These are phyloP conservation scores for Drosophila mayri DNA, from an alignment of 1,140 invertebrate genomes.

Conservation along the genomic window DNA sequence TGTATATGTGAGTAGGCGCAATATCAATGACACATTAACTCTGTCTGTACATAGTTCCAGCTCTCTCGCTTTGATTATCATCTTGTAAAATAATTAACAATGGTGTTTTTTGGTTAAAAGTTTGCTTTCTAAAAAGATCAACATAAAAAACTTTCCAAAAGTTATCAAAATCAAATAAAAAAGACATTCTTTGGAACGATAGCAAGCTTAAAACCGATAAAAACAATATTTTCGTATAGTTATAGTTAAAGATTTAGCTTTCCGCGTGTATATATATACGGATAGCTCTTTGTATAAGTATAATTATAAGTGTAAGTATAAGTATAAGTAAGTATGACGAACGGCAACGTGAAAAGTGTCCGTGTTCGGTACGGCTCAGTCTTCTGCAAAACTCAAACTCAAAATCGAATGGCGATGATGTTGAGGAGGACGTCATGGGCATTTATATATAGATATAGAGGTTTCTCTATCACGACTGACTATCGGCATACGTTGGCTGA, in stretches of 20 bases:
- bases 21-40: conserved; percentile 62
- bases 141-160: conserved; percentile 50
- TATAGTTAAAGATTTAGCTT: conserved; percentile 48
- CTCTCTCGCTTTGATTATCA: conserved; percentile 56
- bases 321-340: conserved; percentile 72
- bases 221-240: conserved; percentile 49
- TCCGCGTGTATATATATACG: conserved; percentile 13
- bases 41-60: conserved; percentile 62
- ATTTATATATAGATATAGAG: conserved; percentile 9
- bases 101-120: conserved; percentile 52
- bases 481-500: conserved; percentile 48
- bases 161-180: conserved; percentile 48
- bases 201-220: conserved; percentile 67
- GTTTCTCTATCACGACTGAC: conserved; percentile 35
- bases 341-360: conserved; percentile 80
- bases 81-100: conserved; percentile 69
- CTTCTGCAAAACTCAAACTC: conserved; percentile 80
- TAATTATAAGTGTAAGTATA: conserved; percentile 42
- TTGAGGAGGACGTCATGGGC: conserved; percentile 47
- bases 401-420: conserved; percentile 56
- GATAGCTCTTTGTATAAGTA: conserved; percentile 20
- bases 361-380: conserved; percentile 70
- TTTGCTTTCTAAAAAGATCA: conserved; percentile 49
- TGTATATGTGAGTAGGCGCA: conserved; percentile 56
- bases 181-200: conserved; percentile 70